phyloP scores from a whole-genome alignment of 2,888 invertebrate species.

The Tiliacea citrago region DNA sequence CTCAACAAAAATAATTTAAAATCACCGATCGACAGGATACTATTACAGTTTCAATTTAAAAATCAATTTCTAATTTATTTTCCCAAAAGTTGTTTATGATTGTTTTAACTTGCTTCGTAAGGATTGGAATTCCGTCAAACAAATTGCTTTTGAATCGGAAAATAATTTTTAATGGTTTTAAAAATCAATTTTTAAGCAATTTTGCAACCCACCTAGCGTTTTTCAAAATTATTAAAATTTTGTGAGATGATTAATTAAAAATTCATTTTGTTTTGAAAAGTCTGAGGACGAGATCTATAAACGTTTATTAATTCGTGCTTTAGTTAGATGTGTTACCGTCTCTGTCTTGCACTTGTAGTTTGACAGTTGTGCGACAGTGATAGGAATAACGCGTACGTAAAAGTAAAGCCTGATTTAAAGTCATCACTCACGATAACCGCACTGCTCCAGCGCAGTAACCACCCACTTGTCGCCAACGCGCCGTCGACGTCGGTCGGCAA shows the following conservation, averaged over 20 bases:
- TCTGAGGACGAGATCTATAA: background rate
- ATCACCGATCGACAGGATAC: background rate
- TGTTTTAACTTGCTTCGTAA: conserved; percentile 4
- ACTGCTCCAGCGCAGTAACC: too few relatives aligned
- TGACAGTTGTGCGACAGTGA: background rate
- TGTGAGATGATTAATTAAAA: background rate
- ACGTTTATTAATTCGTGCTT: background rate
- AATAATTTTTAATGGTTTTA: conserved; percentile 40
- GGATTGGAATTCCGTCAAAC: conserved; percentile 23
- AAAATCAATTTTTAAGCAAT: conserved; percentile 14
- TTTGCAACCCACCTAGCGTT: background rate
- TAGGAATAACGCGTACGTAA: too few relatives aligned
- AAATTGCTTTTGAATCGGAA: conserved; percentile 18
- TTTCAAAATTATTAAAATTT: conserved; percentile 5
- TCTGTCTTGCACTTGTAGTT: background rate
- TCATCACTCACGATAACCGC: too few relatives aligned
- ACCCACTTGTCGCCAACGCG: too few relatives aligned
- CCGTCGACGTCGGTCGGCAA: too few relatives aligned
- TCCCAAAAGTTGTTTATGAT: background rate
- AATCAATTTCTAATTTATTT: conserved; percentile 10
- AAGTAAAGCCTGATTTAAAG: too few relatives aligned
- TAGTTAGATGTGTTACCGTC: background rate
- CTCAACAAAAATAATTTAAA: background rate
- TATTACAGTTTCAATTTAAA: conserved; percentile 5
- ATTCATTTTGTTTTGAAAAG: background rate